phyloP scores from a whole-genome alignment of 1,140 invertebrate species.

The Apis mellifera region Amel_HAv3.1 CM009931.2:9324001-9324500 shows the following conservation, averaged over 20 bases:
- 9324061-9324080: constrained; percentile 73
- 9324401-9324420: too few species aligned
- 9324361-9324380: neutral
- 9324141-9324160: constrained; percentile 77
- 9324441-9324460: too few species aligned
- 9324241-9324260: constrained; percentile 47
- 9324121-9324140: constrained; percentile 82
- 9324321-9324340: neutral
- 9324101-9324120: constrained; percentile 82
- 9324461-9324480: too few species aligned
- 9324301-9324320: neutral
- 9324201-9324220: constrained; percentile 65
- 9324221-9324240: constrained; percentile 71
- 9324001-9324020: constrained; percentile 68
- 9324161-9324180: constrained; percentile 69
- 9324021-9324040: constrained; percentile 43
- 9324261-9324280: constrained; percentile 50
- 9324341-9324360: neutral
- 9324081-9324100: constrained; percentile 74
- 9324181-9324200: constrained; percentile 74
- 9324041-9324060: constrained; percentile 57
- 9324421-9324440: too few species aligned
- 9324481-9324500: too few species aligned
- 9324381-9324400: too few species aligned
- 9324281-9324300: constrained; percentile 18